Evolutionary conservation across 1,140 invertebrate genomes (phyloP), one percentile per base, ranked within the genome.

Genomic region (Scaptomyza hsui): DNA sequence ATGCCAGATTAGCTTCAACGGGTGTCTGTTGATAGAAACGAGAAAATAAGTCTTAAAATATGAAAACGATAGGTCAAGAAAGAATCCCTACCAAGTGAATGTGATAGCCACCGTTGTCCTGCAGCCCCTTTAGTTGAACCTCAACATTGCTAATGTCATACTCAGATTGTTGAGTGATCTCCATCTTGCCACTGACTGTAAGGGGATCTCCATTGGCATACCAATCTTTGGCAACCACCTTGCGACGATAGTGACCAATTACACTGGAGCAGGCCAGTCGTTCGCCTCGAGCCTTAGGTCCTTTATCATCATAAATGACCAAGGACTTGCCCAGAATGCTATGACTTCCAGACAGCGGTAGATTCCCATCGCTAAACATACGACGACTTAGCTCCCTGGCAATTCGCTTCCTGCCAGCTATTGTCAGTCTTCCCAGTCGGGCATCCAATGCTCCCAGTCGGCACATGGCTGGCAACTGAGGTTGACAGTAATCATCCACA

Each of bases 231-330:
- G 94, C 95, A 7, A 98, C 96, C 5, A 95, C 96, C 92, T 97
- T 98, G 63, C 96, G 93, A 9, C 96, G 93, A 81, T 96, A 95
- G 3, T 95, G 92, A 4, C 94, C 94, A 39, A 93, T 93, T 49
- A 98, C 95, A 60, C 96, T 97, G 10, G 96, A 95, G 92, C 98
- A 99, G 0, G 97, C 97, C 78, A 99, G 92, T 73, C 97, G 92
- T 90, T 97, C 96, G 9, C 97, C 97, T 64, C 97, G 92, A 0
- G 97, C 96, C 68, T 95, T 94, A 1, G 97, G 97, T 3, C 96
- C 96, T 88, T 95, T 93, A 82, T 98, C 97, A 91, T 97, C 97
- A 77, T 97, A 97, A 41, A 99, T 94, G 0, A 98, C 96, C 26
- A 99, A 90, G 13, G 97, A 97, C 83, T 95, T 95, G 12, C 96